Base-by-base conservation (phyloP, 2,888 invertebrate genomes). In the Hypercompe scribonia region DNA sequence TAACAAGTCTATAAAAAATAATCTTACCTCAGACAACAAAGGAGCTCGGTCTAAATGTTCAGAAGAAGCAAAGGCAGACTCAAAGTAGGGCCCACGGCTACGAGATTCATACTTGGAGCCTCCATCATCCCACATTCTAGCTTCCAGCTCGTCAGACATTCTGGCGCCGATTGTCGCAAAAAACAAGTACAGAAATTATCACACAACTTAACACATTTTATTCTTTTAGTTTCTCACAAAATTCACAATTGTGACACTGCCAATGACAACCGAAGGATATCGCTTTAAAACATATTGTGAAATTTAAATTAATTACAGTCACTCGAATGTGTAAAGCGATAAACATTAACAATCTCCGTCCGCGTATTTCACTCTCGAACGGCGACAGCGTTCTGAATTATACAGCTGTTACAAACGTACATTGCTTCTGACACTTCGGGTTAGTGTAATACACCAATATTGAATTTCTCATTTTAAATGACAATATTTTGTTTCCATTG, bases 101-200 rank as follows among this genome's bases (percentile, higher is more conserved):
- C 93, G 87, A 76, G 92, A 88, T 77, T 95, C 94, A 82, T 93
- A 95, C 74, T 93, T 88, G 65, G 94, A 92, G 70, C 90, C 90
- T 50, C 90, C 94, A 70, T 95, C 95, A 67, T 95, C 95, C 95
- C 95, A 95, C 95, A 95, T 95, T 84, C 94, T 92, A 76, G 95
- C 95, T 80, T 95, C 95, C 18, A 93, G 89, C 87, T 95, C 95
- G 88, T 95, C 95, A 95, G 95, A 95, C 95, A 95, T 95, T 86
- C 94, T 94, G 95, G 95, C 93, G 94, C 94, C 94, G 81, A 77
- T 76, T 64, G 75, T 81, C 80, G 82, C 84, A 79, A 83, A 79
- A 80, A 83, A 81, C 73, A 71, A 78, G 73, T 72, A 78, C 79
- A 74, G 77, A 77, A 78, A 75, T 73, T 33, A 77, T 81, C 82